Conservation (phyloP, 2,797 vertebrate species). For the Clarias pachynema region DNA sequence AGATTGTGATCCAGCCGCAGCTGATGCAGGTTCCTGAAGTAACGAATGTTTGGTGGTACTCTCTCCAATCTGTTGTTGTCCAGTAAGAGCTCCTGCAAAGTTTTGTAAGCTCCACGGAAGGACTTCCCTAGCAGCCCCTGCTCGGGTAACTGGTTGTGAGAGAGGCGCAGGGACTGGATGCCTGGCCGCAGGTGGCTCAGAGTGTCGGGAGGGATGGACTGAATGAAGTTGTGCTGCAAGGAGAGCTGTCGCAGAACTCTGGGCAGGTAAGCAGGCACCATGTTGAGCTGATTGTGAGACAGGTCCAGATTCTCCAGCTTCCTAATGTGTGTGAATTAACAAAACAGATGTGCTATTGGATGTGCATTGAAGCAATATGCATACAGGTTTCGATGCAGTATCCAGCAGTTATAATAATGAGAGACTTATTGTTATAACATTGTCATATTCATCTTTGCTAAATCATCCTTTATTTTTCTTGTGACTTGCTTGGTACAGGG, state of each 20-base stretch:
- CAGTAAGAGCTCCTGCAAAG: conserved; percentile 75
- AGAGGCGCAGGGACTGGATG: conserved; percentile 74
- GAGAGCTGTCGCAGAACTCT: conserved; percentile 67
- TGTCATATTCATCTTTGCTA: neutral
- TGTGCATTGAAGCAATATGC: neutral
- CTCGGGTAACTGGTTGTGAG: conserved; percentile 72
- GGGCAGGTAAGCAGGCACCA: conserved; percentile 75
- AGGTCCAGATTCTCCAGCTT: conserved; percentile 77
- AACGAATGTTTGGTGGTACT: conserved; percentile 74
- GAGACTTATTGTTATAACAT: too few relatives aligned
- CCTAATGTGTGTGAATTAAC: conserved; percentile 59
- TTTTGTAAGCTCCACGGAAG: conserved; percentile 76
- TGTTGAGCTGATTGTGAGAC: conserved; percentile 75
- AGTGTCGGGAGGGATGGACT: conserved; percentile 67
- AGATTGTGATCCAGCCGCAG: conserved; percentile 78
- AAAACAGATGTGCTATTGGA: neutral
- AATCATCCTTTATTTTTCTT: conserved; percentile 11
- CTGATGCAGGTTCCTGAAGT: conserved; percentile 76
- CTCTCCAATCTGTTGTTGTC: conserved; percentile 76
- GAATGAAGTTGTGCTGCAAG: conserved; percentile 76
- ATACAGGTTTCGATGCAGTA: neutral
- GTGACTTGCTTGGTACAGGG: neutral
- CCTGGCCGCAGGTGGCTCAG: conserved; percentile 77
- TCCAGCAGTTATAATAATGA: neutral
- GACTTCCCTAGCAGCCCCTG: conserved; percentile 64